Evolutionary conservation across 2,888 invertebrate genomes (phyloP).

Genomic region (Trichopria drosophilae): DNA sequence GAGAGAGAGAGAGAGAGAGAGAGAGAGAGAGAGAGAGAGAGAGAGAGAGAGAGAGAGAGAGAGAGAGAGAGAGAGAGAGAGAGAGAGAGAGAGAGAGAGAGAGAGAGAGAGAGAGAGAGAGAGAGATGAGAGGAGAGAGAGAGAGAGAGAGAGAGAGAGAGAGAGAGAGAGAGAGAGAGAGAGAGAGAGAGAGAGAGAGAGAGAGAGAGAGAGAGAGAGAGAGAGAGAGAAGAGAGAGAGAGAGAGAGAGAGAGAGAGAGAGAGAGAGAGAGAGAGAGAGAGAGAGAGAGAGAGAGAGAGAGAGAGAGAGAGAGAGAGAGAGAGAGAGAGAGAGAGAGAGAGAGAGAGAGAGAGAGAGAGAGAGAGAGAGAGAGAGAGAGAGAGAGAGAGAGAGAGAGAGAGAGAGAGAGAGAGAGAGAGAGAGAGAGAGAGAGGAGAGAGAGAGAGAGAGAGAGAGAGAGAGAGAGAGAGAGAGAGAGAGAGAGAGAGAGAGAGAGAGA

Average conservation of each 20-base stretch:
- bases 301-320: slow-evolving; percentile 15
- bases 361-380: no score
- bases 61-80: not conserved
- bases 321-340: slow-evolving; percentile 2
- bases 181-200: no score
- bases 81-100: slow-evolving; percentile 4
- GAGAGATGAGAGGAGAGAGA: slow-evolving; percentile 7
- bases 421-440: slow-evolving; percentile 17
- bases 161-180: no score
- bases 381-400: slow-evolving; percentile 26
- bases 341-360: slow-evolving; percentile 6
- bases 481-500: slow-evolving; percentile 6
- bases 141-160: slow-evolving; percentile 5
- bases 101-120: slow-evolving; percentile 3
- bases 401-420: slow-evolving; percentile 14
- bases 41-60: no score
- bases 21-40: no score
- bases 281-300: slow-evolving; percentile 12
- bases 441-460: slow-evolving; percentile 5
- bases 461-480: slow-evolving; percentile 10
- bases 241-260: slow-evolving; percentile 7
- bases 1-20: no score
- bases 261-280: slow-evolving; percentile 20
- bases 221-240: slow-evolving; percentile 6
- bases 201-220: slow-evolving; percentile 3